phyloP scores from a whole-genome alignment of 2,797 vertebrate species.

The Enteromius thamalakanensis region DNA sequence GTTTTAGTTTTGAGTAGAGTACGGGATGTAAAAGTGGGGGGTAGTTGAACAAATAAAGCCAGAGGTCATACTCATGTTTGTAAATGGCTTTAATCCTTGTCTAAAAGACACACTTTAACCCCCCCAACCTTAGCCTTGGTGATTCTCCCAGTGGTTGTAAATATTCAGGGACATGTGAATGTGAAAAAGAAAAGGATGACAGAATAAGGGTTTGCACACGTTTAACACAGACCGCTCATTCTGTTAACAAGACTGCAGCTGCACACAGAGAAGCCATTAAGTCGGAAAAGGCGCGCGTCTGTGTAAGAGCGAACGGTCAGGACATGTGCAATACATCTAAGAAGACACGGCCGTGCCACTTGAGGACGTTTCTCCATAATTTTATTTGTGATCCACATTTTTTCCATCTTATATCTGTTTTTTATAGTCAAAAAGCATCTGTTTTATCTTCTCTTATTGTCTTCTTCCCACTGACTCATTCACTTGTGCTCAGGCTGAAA shows the following conservation, averaged over 20 bases:
- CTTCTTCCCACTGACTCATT: conserved; percentile 43
- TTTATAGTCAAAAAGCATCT: neutral
- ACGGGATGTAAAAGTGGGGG: conserved; percentile 7
- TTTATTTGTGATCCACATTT: conserved; percentile 29
- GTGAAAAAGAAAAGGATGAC: conserved; percentile 71
- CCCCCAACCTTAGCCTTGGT: conserved; percentile 57
- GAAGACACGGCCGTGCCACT: conserved; percentile 22
- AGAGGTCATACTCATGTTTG: conserved; percentile 71
- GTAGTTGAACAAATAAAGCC: conserved; percentile 38
- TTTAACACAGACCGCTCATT: conserved; percentile 80
- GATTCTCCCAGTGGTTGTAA: conserved; percentile 71
- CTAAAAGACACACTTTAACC: conserved; percentile 80
- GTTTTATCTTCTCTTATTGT: conserved; percentile 42
- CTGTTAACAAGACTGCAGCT: conserved; percentile 84
- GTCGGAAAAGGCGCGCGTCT: conserved; percentile 57
- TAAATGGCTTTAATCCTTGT: conserved; percentile 83
- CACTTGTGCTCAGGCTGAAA: conserved; percentile 28
- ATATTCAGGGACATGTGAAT: conserved; percentile 82
- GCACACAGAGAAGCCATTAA: conserved; percentile 80
- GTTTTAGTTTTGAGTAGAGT: conserved; percentile 28
- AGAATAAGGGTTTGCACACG: conserved; percentile 79
- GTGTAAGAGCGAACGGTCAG: conserved; percentile 28
- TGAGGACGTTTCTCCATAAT: conserved; percentile 10
- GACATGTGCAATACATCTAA: conserved; percentile 40
- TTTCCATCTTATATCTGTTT: neutral